phyloP scores from a whole-genome alignment of 2,113 vertebrate genomes.

The Chelonoidis abingdonii region DNA sequence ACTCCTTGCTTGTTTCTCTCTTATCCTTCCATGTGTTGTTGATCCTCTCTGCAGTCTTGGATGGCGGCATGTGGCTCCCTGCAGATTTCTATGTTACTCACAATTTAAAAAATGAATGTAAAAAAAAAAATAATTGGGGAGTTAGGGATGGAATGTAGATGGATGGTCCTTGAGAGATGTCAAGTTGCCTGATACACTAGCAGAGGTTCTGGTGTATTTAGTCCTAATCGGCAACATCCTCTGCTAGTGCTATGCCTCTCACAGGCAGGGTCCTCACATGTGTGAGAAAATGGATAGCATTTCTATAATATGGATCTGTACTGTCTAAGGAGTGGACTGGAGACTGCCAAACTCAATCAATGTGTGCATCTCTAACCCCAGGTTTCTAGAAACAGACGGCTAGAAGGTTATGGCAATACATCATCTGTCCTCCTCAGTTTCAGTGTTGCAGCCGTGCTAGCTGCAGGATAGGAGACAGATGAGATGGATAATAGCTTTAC shows the following conservation, averaged over 20 bases:
- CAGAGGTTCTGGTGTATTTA: not conserved
- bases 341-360: not conserved
- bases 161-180: not conserved
- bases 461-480: not conserved
- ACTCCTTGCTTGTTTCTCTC: not conserved
- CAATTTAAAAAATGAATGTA: rapidly evolving
- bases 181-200: not conserved
- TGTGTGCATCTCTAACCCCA: not conserved
- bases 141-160: rapidly evolving
- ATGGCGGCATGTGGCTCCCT: not conserved
- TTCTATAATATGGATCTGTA: not conserved
- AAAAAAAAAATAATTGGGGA: not conserved
- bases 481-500: not conserved
- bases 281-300: not conserved
- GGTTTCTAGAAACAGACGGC: not conserved
- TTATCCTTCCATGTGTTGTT: not conserved
- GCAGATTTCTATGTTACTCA: not conserved
- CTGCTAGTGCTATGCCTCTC: rapidly evolving
- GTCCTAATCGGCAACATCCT: not conserved
- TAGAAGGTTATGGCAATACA: not conserved
- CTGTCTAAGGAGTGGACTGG: not conserved
- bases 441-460: not conserved
- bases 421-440: not conserved
- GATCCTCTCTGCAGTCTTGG: not conserved
- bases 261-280: not conserved